Percentiles rank a stretch among this genome's conserved stretches.
These are phyloP conservation scores for Oscheius sp. DNA, from an alignment of 2,888 invertebrate genomes.

Conservation along the genomic window DNA sequence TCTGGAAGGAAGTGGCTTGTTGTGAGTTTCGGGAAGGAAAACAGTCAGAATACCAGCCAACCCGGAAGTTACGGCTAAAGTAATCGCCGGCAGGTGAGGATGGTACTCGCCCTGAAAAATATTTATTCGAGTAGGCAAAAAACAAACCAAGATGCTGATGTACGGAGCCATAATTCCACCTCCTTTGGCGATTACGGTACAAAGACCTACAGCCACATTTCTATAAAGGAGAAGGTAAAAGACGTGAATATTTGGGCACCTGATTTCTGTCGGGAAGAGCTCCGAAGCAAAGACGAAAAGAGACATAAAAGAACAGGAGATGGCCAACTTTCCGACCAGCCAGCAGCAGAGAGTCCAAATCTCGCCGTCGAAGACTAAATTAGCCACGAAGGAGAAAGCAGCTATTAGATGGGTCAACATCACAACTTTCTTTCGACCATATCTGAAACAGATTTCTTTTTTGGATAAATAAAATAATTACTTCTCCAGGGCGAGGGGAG, in stretches of 20 bases:
- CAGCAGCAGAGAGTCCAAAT: constrained; percentile 44
- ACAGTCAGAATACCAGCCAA: constrained; percentile 51
- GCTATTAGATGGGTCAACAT: constrained; percentile 51
- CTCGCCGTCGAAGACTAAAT: constrained; percentile 13
- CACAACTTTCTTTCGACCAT: constrained; percentile 48
- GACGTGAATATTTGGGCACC: too few species aligned
- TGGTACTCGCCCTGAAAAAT: constrained; percentile 44
- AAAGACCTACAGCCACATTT: constrained; percentile 53
- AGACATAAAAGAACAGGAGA: constrained; percentile 65
- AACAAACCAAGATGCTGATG: constrained; percentile 50
- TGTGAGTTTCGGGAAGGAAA: constrained; percentile 54
- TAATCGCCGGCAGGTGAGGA: constrained; percentile 43
- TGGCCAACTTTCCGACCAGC: constrained; percentile 67
- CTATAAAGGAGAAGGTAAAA: not conserved
- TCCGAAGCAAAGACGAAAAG: constrained; percentile 68
- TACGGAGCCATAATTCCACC: constrained; percentile 59
- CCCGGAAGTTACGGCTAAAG: constrained; percentile 42
- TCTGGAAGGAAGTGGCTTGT: constrained; percentile 45
- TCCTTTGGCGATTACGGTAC: constrained; percentile 53
- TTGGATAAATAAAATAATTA: too few species aligned
- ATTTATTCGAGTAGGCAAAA: too few species aligned
- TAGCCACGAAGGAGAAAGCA: constrained; percentile 46
- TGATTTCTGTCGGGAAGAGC: constrained; percentile 56
- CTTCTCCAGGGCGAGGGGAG: constrained; percentile 61
- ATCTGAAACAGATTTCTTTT: constrained; percentile 4